Percentiles rank a stretch among this genome's conserved stretches.
These are phyloP conservation scores for Carollia perspicillata DNA, from an alignment of 2,113 vertebrate genomes.

Conservation along the genomic window DNA sequence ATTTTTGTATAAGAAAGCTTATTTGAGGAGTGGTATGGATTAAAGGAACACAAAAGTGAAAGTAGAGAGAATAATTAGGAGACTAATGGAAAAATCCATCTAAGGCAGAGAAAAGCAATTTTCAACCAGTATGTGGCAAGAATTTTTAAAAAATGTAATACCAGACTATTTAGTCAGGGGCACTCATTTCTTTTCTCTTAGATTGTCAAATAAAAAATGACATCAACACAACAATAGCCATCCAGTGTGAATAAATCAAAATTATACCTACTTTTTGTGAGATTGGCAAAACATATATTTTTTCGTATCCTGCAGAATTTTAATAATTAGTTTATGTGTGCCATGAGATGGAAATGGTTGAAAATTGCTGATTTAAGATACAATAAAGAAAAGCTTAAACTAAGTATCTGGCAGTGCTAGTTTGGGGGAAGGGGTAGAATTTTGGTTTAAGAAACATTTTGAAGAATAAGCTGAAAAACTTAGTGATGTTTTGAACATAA, in stretches of 20 bases:
- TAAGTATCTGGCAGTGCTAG: not conserved
- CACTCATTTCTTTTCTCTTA: not conserved
- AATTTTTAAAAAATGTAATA: not conserved
- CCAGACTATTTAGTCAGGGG: not conserved
- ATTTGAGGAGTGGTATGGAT: not conserved
- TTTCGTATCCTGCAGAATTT: not conserved
- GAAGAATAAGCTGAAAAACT: not conserved
- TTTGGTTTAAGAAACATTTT: not conserved
- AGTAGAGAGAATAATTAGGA: not conserved
- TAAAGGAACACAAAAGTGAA: conserved; percentile 16
- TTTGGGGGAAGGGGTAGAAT: not conserved
- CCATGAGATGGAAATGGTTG: not conserved
- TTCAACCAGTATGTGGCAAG: not conserved
- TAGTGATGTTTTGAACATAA: not conserved
- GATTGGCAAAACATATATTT: not conserved
- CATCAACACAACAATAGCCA: not conserved
- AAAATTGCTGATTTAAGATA: not conserved
- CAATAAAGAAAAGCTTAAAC: not conserved
- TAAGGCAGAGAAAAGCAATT: not conserved
- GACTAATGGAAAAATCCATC: not conserved
- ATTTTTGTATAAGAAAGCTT: not conserved
- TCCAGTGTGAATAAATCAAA: not conserved
- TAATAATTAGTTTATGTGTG: not conserved
- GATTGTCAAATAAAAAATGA: not conserved
- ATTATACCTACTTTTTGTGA: not conserved